phyloP scores from a whole-genome alignment of 2,888 invertebrate genomes.

The Torymus texanus region DNA sequence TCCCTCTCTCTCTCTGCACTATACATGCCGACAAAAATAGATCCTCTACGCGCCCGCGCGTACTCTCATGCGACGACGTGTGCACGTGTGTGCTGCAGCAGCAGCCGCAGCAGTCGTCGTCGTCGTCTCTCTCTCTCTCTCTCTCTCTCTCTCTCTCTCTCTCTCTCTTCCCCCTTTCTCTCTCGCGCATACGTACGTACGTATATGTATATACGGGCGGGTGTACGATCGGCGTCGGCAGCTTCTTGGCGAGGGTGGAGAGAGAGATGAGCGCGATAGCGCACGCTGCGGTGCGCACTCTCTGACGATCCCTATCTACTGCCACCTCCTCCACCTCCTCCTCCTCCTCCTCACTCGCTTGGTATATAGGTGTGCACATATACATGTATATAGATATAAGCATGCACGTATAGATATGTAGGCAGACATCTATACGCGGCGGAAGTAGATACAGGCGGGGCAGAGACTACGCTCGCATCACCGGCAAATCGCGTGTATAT shows the following conservation, averaged over 20 bases:
- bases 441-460: constrained; percentile 24
- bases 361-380: not conserved
- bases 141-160: too few relatives aligned
- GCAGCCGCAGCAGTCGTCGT: too few relatives aligned
- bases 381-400: not conserved
- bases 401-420: not conserved
- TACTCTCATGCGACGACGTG: too few relatives aligned
- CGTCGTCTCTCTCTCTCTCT: too few relatives aligned
- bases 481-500: constrained; percentile 8
- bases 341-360: constrained; percentile 47
- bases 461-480: not conserved
- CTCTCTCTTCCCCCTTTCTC: too few relatives aligned
- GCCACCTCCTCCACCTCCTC: constrained; percentile 55
- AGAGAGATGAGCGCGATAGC: constrained; percentile 70
- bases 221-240: too few relatives aligned
- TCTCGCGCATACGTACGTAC: too few relatives aligned
- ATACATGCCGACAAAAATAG: constrained; percentile 70
- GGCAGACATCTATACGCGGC: not conserved
- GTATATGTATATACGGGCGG: too few relatives aligned
- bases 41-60: constrained; percentile 56
- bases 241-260: not conserved
- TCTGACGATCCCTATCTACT: constrained; percentile 70
- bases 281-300: constrained; percentile 69
- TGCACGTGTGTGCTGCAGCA: too few relatives aligned
- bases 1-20: constrained; percentile 28